Conservation (phyloP, 1,140 invertebrate species). For the Sminthurinus signatus region DNA sequence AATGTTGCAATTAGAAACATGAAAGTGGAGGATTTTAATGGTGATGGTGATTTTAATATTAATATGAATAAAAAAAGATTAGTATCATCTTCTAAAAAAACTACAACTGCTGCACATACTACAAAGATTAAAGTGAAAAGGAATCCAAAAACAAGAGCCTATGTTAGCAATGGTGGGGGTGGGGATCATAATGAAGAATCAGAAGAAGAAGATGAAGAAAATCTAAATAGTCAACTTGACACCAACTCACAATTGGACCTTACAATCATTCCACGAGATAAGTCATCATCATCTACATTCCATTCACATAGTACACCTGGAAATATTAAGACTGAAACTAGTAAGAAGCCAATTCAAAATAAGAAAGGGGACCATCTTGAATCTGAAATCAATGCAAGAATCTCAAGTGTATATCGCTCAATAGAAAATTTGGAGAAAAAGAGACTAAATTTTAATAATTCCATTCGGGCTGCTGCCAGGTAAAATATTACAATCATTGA, state of each 20-base stretch:
- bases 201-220: neutral
- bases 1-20: neutral
- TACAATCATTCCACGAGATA: neutral
- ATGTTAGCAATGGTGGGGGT: no score
- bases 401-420: conserved; percentile 5
- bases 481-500: no score
- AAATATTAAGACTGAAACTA: neutral
- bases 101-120: no score
- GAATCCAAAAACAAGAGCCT: no score
- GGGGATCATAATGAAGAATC: neutral
- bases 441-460: conserved; percentile 5
- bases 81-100: no score
- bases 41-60: neutral
- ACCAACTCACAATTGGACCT: neutral
- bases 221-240: neutral
- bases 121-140: no score
- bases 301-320: neutral
- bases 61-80: neutral
- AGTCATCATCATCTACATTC: neutral
- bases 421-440: conserved; percentile 10
- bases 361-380: neutral
- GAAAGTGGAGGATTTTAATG: neutral
- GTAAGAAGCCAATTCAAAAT: neutral
- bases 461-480: neutral
- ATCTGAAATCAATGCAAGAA: neutral